Evolutionary conservation across 1,140 invertebrate species (phyloP).

Genomic region (Carposina sasakii): DNA sequence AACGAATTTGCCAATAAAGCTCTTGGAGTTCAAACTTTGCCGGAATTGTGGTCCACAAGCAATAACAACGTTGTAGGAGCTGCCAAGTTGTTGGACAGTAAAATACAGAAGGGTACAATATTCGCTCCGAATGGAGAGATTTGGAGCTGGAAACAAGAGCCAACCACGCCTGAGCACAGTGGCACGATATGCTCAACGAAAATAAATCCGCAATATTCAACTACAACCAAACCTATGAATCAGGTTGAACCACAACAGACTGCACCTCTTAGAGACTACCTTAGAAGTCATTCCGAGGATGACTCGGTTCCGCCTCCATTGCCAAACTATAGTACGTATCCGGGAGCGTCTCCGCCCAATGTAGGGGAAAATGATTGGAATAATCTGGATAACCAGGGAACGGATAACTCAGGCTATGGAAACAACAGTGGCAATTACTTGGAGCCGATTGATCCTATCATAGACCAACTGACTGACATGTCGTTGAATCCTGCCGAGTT

Average conservation of each 20-base stretch:
- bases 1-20: conserved; percentile 69
- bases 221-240: conserved; percentile 55
- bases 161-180: conserved; percentile 55
- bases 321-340: conserved; percentile 69
- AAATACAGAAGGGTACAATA: conserved; percentile 67
- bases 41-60: conserved; percentile 47
- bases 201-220: conserved; percentile 62
- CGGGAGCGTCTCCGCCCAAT: conserved; percentile 34
- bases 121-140: conserved; percentile 71
- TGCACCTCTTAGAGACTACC: conserved; percentile 56
- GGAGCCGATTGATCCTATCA: conserved; percentile 48
- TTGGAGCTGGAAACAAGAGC: conserved; percentile 70
- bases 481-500: conserved; percentile 51
- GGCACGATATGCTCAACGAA: conserved; percentile 62
- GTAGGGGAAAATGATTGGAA: conserved; percentile 30
- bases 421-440: conserved; percentile 26
- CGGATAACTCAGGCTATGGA: conserved; percentile 19
- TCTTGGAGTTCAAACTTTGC: conserved; percentile 66
- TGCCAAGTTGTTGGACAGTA: conserved; percentile 54
- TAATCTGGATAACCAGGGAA: conserved; percentile 32
- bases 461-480: conserved; percentile 54
- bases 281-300: conserved; percentile 53
- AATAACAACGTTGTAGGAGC: conserved; percentile 64
- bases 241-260: conserved; percentile 65
- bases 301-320: conserved; percentile 57